Conservation (phyloP, 1,140 invertebrate species). For the Brachionus manjavacas region DNA sequence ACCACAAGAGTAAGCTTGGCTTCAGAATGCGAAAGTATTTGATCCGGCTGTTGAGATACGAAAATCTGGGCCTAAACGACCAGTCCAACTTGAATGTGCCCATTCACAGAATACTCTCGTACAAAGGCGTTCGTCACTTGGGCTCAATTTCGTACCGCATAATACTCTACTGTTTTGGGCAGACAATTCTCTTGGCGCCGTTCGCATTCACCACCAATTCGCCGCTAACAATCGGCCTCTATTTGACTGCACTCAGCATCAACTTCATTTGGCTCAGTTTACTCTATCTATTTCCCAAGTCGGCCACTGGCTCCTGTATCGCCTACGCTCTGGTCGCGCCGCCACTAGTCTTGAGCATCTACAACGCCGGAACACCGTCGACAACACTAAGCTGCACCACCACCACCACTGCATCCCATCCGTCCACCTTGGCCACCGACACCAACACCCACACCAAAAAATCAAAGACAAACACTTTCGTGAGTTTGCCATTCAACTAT, state of each 20-base stretch:
- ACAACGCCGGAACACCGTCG: not conserved
- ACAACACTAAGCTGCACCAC: not conserved
- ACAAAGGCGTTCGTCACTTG: slow-evolving; percentile 54
- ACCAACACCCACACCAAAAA: slow-evolving; percentile 1
- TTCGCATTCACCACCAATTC: slow-evolving; percentile 53
- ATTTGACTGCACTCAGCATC: slow-evolving; percentile 49
- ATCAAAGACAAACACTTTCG: slow-evolving; percentile 28
- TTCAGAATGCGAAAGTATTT: not conserved
- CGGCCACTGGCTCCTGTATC: slow-evolving; percentile 52
- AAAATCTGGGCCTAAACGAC: not conserved
- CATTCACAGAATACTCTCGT: slow-evolving; percentile 52
- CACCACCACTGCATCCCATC: not conserved
- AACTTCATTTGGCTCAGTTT: slow-evolving; percentile 51
- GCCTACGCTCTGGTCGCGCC: slow-evolving; percentile 55
- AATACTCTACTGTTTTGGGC: slow-evolving; percentile 48
- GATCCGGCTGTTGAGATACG: not conserved
- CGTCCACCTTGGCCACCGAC: not conserved
- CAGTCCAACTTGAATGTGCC: not conserved
- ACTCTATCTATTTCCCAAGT: slow-evolving; percentile 50
- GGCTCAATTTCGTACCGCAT: slow-evolving; percentile 52
- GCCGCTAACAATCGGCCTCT: slow-evolving; percentile 49
- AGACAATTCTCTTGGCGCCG: slow-evolving; percentile 48
- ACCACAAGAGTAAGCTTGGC: not conserved
- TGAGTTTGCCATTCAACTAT: slow-evolving; percentile 46
- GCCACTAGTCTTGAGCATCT: slow-evolving; percentile 47